Conservation (phyloP, 2,113 vertebrate species). For the Pristiophorus japonicus region DNA sequence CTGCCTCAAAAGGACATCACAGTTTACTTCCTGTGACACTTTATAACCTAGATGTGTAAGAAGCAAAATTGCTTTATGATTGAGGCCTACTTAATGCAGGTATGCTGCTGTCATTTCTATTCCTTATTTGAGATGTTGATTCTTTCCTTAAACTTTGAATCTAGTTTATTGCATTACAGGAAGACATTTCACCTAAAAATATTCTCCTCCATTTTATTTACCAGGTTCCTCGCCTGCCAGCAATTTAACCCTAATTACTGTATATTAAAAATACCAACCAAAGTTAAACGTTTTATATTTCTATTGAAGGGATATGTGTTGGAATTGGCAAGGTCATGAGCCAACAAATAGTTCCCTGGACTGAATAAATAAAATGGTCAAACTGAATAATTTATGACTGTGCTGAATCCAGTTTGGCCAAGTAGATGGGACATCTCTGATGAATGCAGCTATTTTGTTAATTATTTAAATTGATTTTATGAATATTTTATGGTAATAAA, state of each 20-base stretch:
- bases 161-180: background rate
- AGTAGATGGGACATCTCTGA: background rate
- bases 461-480: slow-evolving; percentile 8
- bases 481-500: background rate
- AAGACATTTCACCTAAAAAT: background rate
- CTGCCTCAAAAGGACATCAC: background rate
- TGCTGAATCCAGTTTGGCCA: background rate
- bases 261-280: background rate
- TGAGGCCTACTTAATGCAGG: too few relatives aligned
- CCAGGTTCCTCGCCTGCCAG: background rate
- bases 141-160: background rate
- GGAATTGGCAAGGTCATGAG: background rate
- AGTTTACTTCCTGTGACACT: too few relatives aligned
- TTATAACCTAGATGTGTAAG: too few relatives aligned
- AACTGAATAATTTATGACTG: background rate
- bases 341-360: background rate
- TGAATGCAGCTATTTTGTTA: background rate
- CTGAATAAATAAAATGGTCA: background rate
- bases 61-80: too few relatives aligned
- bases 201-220: background rate
- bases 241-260: background rate
- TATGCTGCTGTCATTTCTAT: too few relatives aligned
- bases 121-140: background rate
- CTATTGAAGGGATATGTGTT: background rate
- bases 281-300: background rate